Evolutionary conservation across 2,888 invertebrate species (phyloP).

Genomic region (Craniophora ligustri): DNA sequence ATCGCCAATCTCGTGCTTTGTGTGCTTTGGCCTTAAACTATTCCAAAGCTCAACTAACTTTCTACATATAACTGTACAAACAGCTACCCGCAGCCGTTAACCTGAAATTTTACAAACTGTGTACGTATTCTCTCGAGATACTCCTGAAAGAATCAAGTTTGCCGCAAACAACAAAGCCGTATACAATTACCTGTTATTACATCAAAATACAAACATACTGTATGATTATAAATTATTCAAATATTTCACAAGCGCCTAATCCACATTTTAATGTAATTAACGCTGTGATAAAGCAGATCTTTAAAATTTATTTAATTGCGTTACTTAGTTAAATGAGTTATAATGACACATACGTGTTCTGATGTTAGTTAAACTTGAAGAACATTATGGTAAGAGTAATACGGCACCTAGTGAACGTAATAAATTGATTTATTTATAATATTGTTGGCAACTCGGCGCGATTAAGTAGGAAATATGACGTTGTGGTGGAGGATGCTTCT

Average conservation of each 20-base stretch:
- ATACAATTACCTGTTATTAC: conserved; percentile 1
- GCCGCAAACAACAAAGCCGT: conserved; percentile 22
- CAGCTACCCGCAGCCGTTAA: conserved; percentile 12
- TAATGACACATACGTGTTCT: conserved; percentile 53
- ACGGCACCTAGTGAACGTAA: conserved; percentile 71
- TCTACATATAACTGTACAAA: background rate
- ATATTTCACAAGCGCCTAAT: conserved; percentile 13
- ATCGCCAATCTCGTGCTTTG: too few species aligned
- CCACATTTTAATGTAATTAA: conserved; percentile 33
- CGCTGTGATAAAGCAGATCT: conserved; percentile 25
- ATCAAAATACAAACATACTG: conserved; percentile 7
- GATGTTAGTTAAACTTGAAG: conserved; percentile 57
- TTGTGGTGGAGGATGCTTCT: conserved; percentile 74
- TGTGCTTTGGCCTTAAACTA: too few species aligned
- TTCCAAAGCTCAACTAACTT: background rate
- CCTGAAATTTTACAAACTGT: conserved; percentile 25
- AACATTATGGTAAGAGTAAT: conserved; percentile 63
- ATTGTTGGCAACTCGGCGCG: conserved; percentile 76
- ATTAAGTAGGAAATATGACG: conserved; percentile 86
- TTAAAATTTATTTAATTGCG: conserved; percentile 37
- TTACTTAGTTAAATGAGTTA: conserved; percentile 37
- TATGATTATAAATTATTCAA: conserved; percentile 16
- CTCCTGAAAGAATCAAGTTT: conserved; percentile 35
- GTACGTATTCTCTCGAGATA: conserved; percentile 32
- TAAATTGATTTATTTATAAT: conserved; percentile 81